These are phyloP conservation scores for Andrena fulva DNA, from an alignment of 2,888 invertebrate genomes.

Conservation along the genomic window DNA sequence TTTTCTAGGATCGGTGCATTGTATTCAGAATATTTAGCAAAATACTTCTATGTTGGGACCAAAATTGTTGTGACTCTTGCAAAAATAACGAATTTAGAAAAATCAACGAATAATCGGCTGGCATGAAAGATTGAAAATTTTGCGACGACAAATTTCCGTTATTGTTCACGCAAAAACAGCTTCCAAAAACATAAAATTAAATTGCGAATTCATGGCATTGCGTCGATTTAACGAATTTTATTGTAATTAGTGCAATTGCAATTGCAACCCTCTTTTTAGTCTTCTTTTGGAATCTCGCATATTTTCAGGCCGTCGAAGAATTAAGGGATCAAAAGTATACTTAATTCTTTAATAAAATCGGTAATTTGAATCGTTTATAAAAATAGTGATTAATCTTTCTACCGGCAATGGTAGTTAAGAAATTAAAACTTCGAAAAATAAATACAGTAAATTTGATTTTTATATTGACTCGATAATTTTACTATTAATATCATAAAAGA, in stretches of 20 bases:
- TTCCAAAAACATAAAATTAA: constrained; percentile 33
- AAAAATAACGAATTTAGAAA: not conserved
- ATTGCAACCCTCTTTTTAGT: constrained; percentile 15
- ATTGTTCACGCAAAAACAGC: constrained; percentile 21
- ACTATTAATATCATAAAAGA: no score
- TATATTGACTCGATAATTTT: no score
- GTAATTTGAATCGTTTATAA: not conserved
- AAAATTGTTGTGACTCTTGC: constrained; percentile 22
- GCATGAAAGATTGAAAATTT: constrained; percentile 24
- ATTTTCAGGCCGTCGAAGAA: constrained; percentile 11
- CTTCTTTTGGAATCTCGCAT: constrained; percentile 45
- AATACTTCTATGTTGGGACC: constrained; percentile 38
- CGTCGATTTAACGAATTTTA: constrained; percentile 54
- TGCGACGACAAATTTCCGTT: constrained; percentile 23
- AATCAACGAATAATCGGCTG: constrained; percentile 3
- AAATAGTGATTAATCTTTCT: not conserved
- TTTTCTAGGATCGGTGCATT: not conserved
- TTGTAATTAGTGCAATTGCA: constrained; percentile 42
- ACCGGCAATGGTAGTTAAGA: not conserved
- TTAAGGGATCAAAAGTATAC: not conserved
- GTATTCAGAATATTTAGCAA: constrained; percentile 5
- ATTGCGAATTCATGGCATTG: constrained; percentile 44
- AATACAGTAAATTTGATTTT: constrained; percentile 1
- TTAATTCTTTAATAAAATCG: not conserved
- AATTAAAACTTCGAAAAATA: constrained; percentile 3